These are phyloP conservation scores for Leucophenga montana DNA, from an alignment of 2,888 invertebrate species.

Conservation along the genomic window DNA sequence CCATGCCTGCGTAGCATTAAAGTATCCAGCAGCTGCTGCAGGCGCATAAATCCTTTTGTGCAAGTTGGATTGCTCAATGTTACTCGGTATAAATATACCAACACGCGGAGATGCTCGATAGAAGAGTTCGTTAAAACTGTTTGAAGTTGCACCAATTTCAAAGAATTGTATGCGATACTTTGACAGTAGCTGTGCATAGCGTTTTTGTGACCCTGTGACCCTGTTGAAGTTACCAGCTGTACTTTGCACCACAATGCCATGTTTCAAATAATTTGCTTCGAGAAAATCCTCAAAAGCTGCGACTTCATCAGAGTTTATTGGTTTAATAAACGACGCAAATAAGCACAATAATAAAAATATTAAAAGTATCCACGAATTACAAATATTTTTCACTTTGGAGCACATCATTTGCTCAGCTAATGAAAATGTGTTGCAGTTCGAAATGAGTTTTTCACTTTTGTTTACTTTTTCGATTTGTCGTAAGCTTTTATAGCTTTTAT, in stretches of 20 bases:
- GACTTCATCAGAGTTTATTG: slow-evolving; percentile 60
- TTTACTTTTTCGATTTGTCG: no score
- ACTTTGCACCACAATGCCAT: slow-evolving; percentile 57
- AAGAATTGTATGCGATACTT: slow-evolving; percentile 59
- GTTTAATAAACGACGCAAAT: slow-evolving; percentile 54
- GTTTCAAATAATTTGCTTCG: slow-evolving; percentile 57
- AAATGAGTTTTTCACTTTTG: slow-evolving; percentile 12
- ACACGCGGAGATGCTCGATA: slow-evolving; percentile 52
- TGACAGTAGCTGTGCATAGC: background rate
- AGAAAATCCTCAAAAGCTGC: slow-evolving; percentile 64
- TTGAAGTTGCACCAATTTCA: slow-evolving; percentile 29
- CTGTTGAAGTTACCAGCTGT: slow-evolving; percentile 8
- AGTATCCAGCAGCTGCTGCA: slow-evolving; percentile 52
- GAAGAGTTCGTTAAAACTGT: slow-evolving; percentile 52
- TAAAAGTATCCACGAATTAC: slow-evolving; percentile 43
- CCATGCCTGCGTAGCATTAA: slow-evolving; percentile 65
- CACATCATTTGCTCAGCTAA: slow-evolving; percentile 51
- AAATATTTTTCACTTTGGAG: slow-evolving; percentile 60
- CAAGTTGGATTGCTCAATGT: slow-evolving; percentile 18
- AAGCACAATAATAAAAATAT: slow-evolving; percentile 54
- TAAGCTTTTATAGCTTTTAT: slow-evolving; percentile 3
- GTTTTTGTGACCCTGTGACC: background rate
- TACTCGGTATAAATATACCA: slow-evolving; percentile 53
- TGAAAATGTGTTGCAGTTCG: slow-evolving; percentile 1
- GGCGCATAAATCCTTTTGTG: slow-evolving; percentile 43